A percentile compares a stretch with the other conserved stretches of the same genome.
Conservation (phyloP, 1,140 invertebrate species). For the Drosophila rufa region DNA sequence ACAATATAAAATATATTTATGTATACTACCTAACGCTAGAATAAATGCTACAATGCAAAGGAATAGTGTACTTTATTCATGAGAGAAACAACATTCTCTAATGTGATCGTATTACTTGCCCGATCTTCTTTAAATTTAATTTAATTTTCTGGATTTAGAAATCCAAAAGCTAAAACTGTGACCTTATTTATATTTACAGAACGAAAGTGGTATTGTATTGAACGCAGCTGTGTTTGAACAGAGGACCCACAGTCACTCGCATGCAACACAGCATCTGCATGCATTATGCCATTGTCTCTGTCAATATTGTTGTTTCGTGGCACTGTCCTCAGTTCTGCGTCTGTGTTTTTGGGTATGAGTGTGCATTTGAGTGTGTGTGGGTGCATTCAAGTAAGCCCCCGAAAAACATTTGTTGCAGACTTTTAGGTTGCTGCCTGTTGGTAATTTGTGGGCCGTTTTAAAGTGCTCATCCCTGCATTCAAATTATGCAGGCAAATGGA, state of each 20-base stretch:
- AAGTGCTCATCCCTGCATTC: constrained; percentile 55
- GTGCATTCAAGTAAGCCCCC: constrained; percentile 45
- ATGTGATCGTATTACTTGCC: neutral
- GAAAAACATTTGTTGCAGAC: constrained; percentile 77
- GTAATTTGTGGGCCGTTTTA: constrained; percentile 68
- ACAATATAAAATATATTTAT: no score
- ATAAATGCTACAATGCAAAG: no score
- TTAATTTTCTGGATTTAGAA: neutral
- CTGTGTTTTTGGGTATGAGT: constrained; percentile 20
- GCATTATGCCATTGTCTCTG: constrained; percentile 79
- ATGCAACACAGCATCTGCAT: constrained; percentile 62
- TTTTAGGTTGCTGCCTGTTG: constrained; percentile 53
- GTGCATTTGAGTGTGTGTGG: constrained; percentile 12
- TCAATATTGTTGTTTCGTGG: constrained; percentile 74
- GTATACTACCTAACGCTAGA: no score
- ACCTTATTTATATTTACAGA: neutral
- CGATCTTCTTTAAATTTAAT: neutral
- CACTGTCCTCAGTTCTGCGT: constrained; percentile 43
- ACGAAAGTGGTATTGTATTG: neutral
- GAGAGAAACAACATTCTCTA: neutral
- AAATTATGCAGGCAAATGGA: constrained; percentile 46
- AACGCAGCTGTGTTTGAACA: neutral
- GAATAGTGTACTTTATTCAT: neutral
- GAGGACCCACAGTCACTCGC: constrained; percentile 30
- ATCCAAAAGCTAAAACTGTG: neutral